These are phyloP conservation scores for Saxicola maurus DNA, from an alignment of 2,797 vertebrate genomes.

Conservation along the genomic window DNA sequence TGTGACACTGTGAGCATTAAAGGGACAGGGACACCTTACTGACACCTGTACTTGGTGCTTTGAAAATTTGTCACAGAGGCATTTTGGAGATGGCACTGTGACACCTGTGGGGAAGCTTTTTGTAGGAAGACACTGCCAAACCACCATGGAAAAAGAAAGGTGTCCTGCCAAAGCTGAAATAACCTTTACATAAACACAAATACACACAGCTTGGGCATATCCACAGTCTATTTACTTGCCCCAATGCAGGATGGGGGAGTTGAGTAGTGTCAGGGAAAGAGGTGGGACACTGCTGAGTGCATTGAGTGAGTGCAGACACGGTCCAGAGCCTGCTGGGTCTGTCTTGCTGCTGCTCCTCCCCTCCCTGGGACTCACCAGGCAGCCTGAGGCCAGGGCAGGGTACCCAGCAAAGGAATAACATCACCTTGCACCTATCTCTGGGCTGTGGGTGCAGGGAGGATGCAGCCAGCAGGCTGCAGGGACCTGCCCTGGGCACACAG, in stretches of 20 bases:
- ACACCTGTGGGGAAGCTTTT: not conserved
- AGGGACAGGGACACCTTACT: not conserved
- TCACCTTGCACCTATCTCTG: not conserved
- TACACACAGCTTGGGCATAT: not conserved
- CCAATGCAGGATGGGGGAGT: accelerated
- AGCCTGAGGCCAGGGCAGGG: accelerated
- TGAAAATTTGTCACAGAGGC: not conserved
- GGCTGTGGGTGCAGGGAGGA: not conserved
- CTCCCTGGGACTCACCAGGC: not conserved
- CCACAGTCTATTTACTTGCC: not conserved
- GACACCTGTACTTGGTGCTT: not conserved
- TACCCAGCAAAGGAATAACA: not conserved
- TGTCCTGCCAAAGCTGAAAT: not conserved
- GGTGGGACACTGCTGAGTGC: not conserved
- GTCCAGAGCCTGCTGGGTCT: not conserved
- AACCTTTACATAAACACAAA: not conserved
- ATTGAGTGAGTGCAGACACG: not conserved
- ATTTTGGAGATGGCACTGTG: not conserved
- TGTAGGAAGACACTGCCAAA: not conserved
- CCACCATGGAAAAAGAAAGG: not conserved
- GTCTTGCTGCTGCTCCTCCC: not conserved
- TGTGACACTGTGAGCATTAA: not conserved
- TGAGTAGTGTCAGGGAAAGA: not conserved
- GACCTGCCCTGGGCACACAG: not conserved
- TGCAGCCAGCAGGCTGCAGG: not conserved